Base-by-base conservation (phyloP, 35 echinoderm and acorn worm genomes). In the Ptychodera flava region DNA sequence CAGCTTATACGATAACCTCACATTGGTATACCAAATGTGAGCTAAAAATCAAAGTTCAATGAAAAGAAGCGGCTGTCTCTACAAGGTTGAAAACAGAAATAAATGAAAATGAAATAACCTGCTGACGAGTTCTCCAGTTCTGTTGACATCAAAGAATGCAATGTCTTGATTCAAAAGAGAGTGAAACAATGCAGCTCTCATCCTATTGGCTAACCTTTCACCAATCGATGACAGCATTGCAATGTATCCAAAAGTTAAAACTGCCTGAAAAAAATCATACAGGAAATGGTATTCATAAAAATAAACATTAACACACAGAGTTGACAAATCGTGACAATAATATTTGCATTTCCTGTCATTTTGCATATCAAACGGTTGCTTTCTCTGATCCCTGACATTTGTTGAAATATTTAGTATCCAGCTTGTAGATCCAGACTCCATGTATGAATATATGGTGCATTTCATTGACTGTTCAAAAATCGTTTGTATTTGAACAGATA, bases 81-180 rank as follows among this genome's bases (percentile, higher is more conserved):
- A n/a, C n/a, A n/a, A n/a, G n/a, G n/a, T n/a, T n/a, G n/a, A n/a
- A n/a, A n/a, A n/a, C n/a, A n/a, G n/a, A n/a, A n/a, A n/a, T n/a
- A n/a, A n/a, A n/a, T n/a, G n/a, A n/a, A n/a, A n/a, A n/a, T n/a
- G n/a, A n/a, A n/a, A n/a, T n/a, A n/a, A 99, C 96, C 96, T 99
- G 80, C 90, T 94, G 30, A 99, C 88, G 10, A 99, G 85, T 91
- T 99, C 96, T 30, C 96, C 96, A 2, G 96, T 99, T 35, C 90
- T 90, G 76, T 92, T 87, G 0, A 86, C 35, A 84, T 99, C 96
- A 88, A 94, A 99, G 79, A 99, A 99, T 28, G 82, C 85, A 35
- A 99, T 91, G 76, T 99, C 96, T 89, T 99, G 96, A 34, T 86
- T 89, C n/a, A 99, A 31, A 33, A 99, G 89, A 15, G 96, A 87